Evolutionary conservation across 1,140 invertebrate genomes (phyloP).

Genomic region (Lasaia peninsularis): DNA sequence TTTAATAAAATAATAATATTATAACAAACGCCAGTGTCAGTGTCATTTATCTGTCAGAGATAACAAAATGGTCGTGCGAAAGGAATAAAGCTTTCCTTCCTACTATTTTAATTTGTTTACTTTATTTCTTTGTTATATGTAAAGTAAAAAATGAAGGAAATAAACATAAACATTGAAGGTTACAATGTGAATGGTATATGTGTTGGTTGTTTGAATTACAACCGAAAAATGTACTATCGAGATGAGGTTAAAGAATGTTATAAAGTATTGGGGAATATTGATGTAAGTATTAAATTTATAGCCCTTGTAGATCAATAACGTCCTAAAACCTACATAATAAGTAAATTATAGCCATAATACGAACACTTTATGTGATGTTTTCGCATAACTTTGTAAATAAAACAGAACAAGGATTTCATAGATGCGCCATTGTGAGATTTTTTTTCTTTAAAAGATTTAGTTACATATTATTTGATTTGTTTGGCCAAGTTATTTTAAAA

Average conservation of each 20-base stretch:
- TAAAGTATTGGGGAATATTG: constrained; percentile 45
- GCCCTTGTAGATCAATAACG: neutral
- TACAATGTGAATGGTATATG: constrained; percentile 69
- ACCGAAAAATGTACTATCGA: constrained; percentile 50
- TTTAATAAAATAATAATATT: too few species aligned
- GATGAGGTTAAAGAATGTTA: constrained; percentile 44
- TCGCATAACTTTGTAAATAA: neutral
- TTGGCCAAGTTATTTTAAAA: constrained; percentile 9
- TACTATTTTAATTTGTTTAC: constrained; percentile 28
- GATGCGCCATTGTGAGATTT: constrained; percentile 38
- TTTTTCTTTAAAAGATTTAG: constrained; percentile 8
- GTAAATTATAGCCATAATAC: neutral
- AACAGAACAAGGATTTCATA: constrained; percentile 39
- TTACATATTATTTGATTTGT: neutral
- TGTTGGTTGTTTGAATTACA: constrained; percentile 55
- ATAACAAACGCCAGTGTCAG: too few species aligned
- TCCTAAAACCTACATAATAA: neutral
- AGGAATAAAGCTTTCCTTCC: constrained; percentile 54
- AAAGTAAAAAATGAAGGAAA: constrained; percentile 53
- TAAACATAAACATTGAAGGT: constrained; percentile 70
- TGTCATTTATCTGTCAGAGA: constrained; percentile 17
- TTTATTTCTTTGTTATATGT: too few species aligned
- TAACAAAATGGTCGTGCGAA: constrained; percentile 60
- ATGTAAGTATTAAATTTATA: constrained; percentile 37
- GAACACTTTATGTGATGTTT: neutral